Conservation (phyloP, 92 coral and sea anemone genomes). For the Palythoa grandiflora region DNA sequence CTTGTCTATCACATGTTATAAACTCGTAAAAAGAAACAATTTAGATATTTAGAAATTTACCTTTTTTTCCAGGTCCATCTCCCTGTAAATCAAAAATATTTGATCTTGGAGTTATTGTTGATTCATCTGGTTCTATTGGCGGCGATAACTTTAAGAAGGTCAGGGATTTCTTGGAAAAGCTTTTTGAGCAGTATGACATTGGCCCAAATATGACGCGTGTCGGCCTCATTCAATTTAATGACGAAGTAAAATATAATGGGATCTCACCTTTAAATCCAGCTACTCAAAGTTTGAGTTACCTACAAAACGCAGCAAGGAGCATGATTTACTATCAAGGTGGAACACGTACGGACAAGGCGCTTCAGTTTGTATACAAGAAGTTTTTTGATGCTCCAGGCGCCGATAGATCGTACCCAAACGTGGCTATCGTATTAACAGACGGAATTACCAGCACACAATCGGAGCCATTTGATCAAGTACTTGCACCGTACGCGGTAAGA, state of each 20-base stretch:
- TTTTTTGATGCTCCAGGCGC: not conserved
- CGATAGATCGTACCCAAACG: slow-evolving; percentile 30
- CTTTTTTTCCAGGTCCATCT: slow-evolving; percentile 30
- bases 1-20: too few species aligned
- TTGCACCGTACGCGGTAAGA: slow-evolving; percentile 32
- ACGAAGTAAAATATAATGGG: not conserved
- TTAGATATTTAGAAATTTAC: not conserved
- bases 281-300: not conserved
- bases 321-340: slow-evolving; percentile 1
- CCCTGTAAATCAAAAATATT: slow-evolving; percentile 24
- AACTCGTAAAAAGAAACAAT: too few species aligned
- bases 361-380: not conserved
- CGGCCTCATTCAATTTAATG: slow-evolving; percentile 8
- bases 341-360: slow-evolving; percentile 27
- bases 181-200: slow-evolving; percentile 36
- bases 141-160: slow-evolving; percentile 13
- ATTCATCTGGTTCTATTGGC: slow-evolving; percentile 25
- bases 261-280: not conserved
- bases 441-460: not conserved
- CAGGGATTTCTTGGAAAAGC: slow-evolving; percentile 1
- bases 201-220: not conserved
- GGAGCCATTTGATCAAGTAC: slow-evolving; percentile 3
- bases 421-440: slow-evolving; percentile 7
- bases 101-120: slow-evolving; percentile 7
- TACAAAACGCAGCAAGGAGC: not conserved